Evolutionary conservation across 2,888 invertebrate species (phyloP).

Genomic region (Trissoscelio sp.): DNA sequence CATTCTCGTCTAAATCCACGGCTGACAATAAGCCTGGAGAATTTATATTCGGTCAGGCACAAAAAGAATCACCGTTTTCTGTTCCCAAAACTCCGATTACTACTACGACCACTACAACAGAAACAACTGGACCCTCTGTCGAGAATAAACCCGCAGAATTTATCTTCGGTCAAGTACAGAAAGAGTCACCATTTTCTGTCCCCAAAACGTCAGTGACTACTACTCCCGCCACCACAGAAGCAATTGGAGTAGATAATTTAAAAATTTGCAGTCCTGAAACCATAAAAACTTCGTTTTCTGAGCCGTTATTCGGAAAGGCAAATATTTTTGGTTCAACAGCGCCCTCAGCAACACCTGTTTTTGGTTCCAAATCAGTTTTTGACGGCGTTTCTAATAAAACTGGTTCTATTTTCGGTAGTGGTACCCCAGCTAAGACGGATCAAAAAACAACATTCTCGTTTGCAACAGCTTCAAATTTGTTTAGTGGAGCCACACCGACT

Average conservation of each 20-base stretch:
- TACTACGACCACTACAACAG: neutral
- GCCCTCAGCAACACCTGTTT: constrained; percentile 42
- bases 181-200: neutral
- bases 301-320: constrained; percentile 3
- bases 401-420: constrained; percentile 32
- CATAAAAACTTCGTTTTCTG: neutral
- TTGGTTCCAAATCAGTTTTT: constrained; percentile 71
- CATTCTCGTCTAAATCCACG: neutral
- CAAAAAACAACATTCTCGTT: constrained; percentile 24
- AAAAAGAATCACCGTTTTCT: constrained; percentile 5
- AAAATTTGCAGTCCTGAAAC: constrained; percentile 74
- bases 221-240: neutral
- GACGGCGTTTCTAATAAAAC: constrained; percentile 43
- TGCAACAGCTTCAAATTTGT: constrained; percentile 33
- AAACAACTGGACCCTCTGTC: no score
- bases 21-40: constrained; percentile 17
- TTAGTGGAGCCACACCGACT: constrained; percentile 33
- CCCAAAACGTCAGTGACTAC: neutral
- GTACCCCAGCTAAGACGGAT: constrained; percentile 1
- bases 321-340: neutral
- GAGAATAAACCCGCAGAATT: constrained; percentile 32
- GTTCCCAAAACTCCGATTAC: neutral
- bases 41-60: constrained; percentile 43
- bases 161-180: constrained; percentile 37
- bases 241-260: constrained; percentile 67